Percentiles rank a stretch among this genome's conserved stretches.
Evolutionary conservation across 2,797 vertebrate species (phyloP).

Genomic region (Lycodopsis pacificus): DNA sequence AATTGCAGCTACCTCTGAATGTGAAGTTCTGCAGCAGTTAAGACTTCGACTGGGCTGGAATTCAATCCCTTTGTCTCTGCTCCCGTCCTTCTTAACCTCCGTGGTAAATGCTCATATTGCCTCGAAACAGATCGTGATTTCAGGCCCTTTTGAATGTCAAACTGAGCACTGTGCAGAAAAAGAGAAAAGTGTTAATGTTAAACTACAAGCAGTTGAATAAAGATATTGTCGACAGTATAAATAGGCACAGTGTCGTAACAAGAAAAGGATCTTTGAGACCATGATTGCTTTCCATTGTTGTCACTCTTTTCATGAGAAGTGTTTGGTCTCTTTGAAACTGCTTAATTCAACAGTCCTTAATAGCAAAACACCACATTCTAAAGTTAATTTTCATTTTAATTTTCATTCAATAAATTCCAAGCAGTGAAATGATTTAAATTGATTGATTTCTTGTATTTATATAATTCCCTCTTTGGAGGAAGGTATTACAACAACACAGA

Average conservation of each 20-base stretch:
- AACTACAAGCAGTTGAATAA: background rate
- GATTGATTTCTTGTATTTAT: background rate
- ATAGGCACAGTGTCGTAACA: background rate
- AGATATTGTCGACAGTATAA: background rate
- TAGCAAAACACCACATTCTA: background rate
- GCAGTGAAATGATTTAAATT: too few relatives aligned
- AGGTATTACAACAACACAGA: background rate
- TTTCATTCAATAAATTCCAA: background rate
- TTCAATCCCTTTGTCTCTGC: constrained; percentile 39
- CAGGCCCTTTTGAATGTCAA: constrained; percentile 17
- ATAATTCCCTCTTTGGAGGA: background rate
- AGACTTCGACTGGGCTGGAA: constrained; percentile 21
- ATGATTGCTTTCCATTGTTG: background rate
- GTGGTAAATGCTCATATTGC: constrained; percentile 10
- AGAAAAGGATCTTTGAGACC: background rate
- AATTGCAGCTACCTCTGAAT: constrained; percentile 20
- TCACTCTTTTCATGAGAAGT: background rate
- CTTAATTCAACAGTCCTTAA: background rate
- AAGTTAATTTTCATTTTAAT: background rate
- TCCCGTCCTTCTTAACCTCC: constrained; percentile 37
- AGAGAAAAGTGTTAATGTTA: background rate
- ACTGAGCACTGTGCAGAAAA: constrained; percentile 2
- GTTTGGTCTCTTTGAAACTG: background rate
- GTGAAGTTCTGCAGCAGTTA: constrained; percentile 19
- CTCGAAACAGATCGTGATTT: constrained; percentile 14